Percentiles rank a stretch among this genome's conserved stretches.
phyloP scores from a whole-genome alignment of 2,113 vertebrate species.

The Pimephales promelas region DNA sequence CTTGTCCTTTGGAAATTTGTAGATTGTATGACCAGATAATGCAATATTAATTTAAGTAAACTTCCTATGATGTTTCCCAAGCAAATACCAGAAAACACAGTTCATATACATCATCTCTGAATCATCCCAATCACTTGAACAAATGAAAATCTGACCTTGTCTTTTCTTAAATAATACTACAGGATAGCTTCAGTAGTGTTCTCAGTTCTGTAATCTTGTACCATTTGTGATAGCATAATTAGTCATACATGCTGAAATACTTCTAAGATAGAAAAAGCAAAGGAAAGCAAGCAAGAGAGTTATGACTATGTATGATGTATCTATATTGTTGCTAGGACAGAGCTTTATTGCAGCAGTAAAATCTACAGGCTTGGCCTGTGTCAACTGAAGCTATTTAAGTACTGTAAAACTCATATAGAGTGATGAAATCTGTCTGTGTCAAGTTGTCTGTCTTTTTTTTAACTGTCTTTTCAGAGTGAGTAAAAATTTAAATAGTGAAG shows the following conservation, averaged over 20 bases:
- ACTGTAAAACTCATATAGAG: conserved; percentile 39
- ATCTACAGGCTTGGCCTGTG: conserved; percentile 44
- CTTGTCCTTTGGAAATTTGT: too few relatives aligned
- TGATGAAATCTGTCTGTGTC: conserved; percentile 33
- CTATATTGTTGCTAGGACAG: conserved; percentile 46
- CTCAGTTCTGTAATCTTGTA: conserved; percentile 62
- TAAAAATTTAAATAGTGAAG: conserved; percentile 22
- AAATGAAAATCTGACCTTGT: neutral
- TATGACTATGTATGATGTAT: conserved; percentile 47
- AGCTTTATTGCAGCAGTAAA: conserved; percentile 52
- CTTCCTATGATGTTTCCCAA: neutral
- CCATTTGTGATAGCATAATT: conserved; percentile 80
- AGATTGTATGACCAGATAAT: neutral
- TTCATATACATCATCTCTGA: neutral
- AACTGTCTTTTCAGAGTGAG: neutral
- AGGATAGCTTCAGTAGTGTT: conserved; percentile 66
- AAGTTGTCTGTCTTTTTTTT: conserved; percentile 21
- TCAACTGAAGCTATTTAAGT: conserved; percentile 50
- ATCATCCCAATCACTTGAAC: neutral
- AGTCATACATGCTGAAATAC: conserved; percentile 78
- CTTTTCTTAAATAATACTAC: neutral
- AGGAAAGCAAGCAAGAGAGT: conserved; percentile 7
- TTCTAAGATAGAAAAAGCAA: conserved; percentile 54
- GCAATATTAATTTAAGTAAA: neutral
- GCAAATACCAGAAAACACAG: neutral